These are phyloP conservation scores for Phocides pigmalion DNA, from an alignment of 1,140 invertebrate species.

Conservation along the genomic window DNA sequence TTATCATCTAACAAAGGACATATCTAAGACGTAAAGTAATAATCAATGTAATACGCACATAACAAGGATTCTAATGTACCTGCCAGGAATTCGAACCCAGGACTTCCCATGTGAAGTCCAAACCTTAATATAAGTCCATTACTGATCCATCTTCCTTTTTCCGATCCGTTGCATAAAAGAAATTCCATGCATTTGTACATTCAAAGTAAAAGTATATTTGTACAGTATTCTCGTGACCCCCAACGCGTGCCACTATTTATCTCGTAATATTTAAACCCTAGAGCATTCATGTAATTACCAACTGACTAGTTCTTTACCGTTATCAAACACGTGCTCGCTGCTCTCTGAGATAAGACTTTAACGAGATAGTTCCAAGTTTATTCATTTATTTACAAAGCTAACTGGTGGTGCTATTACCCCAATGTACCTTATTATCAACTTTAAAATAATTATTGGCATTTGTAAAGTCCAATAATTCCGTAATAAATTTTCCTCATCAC, in stretches of 20 bases:
- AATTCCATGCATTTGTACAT: too few relatives aligned
- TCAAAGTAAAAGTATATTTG: neutral
- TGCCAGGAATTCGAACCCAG: too few relatives aligned
- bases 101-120: too few relatives aligned
- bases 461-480: too few relatives aligned
- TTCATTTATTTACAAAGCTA: neutral
- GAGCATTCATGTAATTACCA: neutral
- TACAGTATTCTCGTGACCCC: neutral
- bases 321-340: conserved; percentile 13
- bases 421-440: neutral
- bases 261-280: neutral
- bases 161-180: too few relatives aligned
- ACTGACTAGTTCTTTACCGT: conserved; percentile 1
- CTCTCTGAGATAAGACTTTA: neutral
- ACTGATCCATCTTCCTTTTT: too few relatives aligned
- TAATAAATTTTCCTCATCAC: too few relatives aligned
- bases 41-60: too few relatives aligned
- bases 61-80: too few relatives aligned
- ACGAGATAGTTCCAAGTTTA: neutral
- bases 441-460: neutral
- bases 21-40: too few relatives aligned
- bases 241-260: conserved; percentile 2
- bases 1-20: too few relatives aligned
- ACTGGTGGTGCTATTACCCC: neutral
- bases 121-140: too few relatives aligned